Percentiles rank a stretch among this genome's conserved stretches.
Conservation (phyloP, 92 coral and sea anemone genomes). For the Palythoa caribaeorum region DNA sequence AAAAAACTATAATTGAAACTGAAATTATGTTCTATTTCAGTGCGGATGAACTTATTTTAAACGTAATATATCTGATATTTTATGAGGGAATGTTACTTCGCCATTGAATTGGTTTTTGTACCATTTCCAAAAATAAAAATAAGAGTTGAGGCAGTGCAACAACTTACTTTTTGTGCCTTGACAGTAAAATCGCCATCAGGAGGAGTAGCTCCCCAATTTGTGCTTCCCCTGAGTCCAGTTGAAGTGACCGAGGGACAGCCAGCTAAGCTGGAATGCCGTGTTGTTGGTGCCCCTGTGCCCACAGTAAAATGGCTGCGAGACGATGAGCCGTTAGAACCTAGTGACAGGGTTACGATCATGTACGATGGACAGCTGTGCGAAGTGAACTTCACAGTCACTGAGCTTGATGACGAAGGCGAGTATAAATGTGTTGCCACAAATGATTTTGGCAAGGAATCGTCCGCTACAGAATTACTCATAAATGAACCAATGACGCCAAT, state of each 20-base stretch:
- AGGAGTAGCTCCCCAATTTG: slow-evolving; percentile 88
- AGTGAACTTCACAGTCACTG: slow-evolving; percentile 74
- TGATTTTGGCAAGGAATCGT: slow-evolving; percentile 69
- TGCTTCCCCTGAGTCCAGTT: slow-evolving; percentile 74
- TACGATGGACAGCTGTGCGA: slow-evolving; percentile 75
- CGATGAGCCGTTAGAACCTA: slow-evolving; percentile 73
- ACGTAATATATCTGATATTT: too few species aligned
- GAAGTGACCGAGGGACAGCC: slow-evolving; percentile 79
- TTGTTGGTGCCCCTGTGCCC: slow-evolving; percentile 72
- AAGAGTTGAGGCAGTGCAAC: too few species aligned
- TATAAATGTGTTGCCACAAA: slow-evolving; percentile 85
- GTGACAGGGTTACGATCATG: slow-evolving; percentile 69
- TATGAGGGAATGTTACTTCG: too few species aligned
- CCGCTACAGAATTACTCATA: slow-evolving; percentile 64
- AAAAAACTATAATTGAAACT: too few species aligned
- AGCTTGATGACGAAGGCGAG: slow-evolving; percentile 84
- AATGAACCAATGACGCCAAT: slow-evolving; percentile 62
- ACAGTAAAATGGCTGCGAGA: slow-evolving; percentile 82
- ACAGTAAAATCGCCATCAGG: slow-evolving; percentile 40
- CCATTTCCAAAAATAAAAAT: too few species aligned
- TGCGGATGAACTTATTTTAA: too few species aligned
- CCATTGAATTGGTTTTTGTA: too few species aligned
- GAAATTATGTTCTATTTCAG: too few species aligned
- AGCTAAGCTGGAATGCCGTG: slow-evolving; percentile 79
- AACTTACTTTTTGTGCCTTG: neutral